Evolutionary conservation across 2,888 invertebrate genomes (phyloP).

Genomic region (Temnothorax unifasciatus): DNA sequence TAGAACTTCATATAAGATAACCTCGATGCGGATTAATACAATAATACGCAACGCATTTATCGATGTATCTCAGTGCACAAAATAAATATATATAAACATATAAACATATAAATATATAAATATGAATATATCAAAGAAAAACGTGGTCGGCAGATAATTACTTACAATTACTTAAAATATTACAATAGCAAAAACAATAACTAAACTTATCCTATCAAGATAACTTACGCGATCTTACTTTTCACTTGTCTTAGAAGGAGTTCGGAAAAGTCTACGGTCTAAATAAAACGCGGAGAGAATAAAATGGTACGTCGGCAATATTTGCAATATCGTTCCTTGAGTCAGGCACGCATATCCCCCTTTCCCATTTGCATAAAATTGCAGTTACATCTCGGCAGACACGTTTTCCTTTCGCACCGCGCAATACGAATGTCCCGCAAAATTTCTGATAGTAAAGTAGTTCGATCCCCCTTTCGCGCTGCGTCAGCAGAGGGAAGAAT

Average conservation of each 20-base stretch:
- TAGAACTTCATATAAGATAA: constrained; percentile 45
- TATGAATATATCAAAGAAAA: not conserved
- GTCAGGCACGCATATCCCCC: constrained; percentile 45
- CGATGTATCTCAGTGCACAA: not conserved
- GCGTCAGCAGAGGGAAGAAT: constrained; percentile 45
- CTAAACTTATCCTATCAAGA: not conserved
- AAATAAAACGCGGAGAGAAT: constrained; percentile 43
- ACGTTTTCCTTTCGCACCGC: constrained; percentile 52
- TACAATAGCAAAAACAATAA: not conserved
- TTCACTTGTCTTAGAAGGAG: constrained; percentile 21
- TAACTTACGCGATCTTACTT: constrained; percentile 2
- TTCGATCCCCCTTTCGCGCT: constrained; percentile 44
- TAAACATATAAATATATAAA: too few species aligned
- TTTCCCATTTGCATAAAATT: constrained; percentile 54
- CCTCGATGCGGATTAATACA: constrained; percentile 48
- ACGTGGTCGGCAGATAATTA: not conserved
- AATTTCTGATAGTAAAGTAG: constrained; percentile 56
- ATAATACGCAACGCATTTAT: constrained; percentile 31
- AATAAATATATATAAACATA: not conserved
- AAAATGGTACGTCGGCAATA: constrained; percentile 55
- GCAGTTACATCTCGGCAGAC: constrained; percentile 55
- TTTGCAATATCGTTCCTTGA: constrained; percentile 52
- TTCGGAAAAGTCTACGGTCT: constrained; percentile 1
- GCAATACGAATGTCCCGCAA: constrained; percentile 45
- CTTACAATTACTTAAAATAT: too few species aligned